Conservation (phyloP, 1,140 invertebrate genomes). For the Stegodyphus mimosarum region DNA sequence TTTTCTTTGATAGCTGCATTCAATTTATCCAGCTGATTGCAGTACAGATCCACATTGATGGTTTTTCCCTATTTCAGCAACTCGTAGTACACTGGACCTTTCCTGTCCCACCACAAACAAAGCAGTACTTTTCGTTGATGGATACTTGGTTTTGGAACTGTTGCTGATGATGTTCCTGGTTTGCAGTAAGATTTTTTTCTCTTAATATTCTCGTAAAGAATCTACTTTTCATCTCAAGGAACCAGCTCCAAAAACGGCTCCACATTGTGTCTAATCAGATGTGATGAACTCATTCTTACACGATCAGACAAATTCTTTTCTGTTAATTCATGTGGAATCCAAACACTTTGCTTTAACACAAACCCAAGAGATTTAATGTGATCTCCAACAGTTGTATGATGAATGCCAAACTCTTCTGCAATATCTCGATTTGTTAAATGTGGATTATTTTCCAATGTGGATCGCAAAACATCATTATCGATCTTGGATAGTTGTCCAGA, state of each 20-base stretch:
- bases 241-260: constrained; percentile 1
- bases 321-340: background rate
- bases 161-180: too few species aligned
- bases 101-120: background rate
- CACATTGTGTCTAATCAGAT: constrained; percentile 1
- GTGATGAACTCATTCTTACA: background rate
- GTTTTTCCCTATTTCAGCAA: constrained; percentile 28
- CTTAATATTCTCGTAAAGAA: too few species aligned
- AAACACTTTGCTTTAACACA: constrained; percentile 2
- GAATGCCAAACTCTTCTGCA: background rate
- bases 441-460: too few species aligned
- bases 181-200: too few species aligned
- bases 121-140: background rate
- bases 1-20: constrained; percentile 47
- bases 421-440: too few species aligned
- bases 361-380: background rate
- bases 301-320: background rate
- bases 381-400: constrained; percentile 1
- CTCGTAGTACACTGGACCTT: background rate
- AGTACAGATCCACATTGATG: constrained; percentile 31
- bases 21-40: constrained; percentile 47
- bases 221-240: too few species aligned
- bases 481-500: too few species aligned
- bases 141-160: too few species aligned
- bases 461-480: too few species aligned